Conservation (phyloP, 2,888 invertebrate species). For the Seira sanloemensis region DNA sequence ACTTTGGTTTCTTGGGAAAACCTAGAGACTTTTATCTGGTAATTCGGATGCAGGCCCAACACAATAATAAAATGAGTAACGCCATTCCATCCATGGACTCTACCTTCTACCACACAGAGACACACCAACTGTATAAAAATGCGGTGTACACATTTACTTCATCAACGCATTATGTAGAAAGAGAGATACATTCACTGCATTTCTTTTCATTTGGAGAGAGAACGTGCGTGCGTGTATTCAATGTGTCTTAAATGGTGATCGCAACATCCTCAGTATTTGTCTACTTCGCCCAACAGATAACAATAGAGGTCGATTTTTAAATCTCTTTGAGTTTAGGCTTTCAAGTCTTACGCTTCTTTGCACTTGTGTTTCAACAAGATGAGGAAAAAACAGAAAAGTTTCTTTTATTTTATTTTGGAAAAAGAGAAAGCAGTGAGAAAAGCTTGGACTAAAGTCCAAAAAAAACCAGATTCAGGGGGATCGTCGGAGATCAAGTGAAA, state of each 20-base stretch:
- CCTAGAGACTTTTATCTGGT: neutral
- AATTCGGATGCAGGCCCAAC: neutral
- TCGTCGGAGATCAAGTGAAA: constrained; percentile 60
- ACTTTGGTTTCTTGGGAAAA: no score
- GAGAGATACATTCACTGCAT: no score
- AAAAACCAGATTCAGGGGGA: constrained; percentile 58
- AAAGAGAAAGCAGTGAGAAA: neutral
- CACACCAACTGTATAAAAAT: neutral
- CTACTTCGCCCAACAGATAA: constrained; percentile 31
- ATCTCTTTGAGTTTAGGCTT: constrained; percentile 43
- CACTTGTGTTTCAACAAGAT: constrained; percentile 49
- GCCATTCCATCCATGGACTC: no score
- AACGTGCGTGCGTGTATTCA: neutral
- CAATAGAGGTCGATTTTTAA: constrained; percentile 42
- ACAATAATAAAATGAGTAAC: no score
- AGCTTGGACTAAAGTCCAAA: constrained; percentile 28
- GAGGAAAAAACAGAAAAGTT: constrained; percentile 1
- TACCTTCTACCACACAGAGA: neutral
- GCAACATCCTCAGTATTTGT: neutral
- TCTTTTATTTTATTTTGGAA: constrained; percentile 23
- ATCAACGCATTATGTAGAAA: neutral
- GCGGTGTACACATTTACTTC: neutral
- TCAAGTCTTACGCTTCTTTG: constrained; percentile 42
- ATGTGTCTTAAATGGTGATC: neutral
- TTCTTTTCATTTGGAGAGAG: neutral